Conservation (phyloP, 2,888 invertebrate species). For the Cheiracanthium punctorium region DNA sequence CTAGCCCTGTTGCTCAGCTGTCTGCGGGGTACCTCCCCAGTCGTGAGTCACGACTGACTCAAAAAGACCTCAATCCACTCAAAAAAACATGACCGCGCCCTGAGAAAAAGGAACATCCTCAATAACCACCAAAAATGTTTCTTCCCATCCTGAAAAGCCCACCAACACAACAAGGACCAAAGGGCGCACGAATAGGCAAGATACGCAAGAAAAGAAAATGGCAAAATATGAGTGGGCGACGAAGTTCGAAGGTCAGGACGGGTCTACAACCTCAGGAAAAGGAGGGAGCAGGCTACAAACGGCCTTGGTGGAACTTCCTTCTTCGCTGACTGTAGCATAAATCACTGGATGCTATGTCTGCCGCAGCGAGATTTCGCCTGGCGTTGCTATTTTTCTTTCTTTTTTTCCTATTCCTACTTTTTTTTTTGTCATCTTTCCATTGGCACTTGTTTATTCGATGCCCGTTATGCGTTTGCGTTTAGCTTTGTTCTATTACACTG, state of each 20-base stretch:
- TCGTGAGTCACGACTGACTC: constrained; percentile 64
- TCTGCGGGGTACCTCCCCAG: constrained; percentile 38
- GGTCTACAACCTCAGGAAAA: constrained; percentile 62
- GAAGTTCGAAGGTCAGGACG: constrained; percentile 65
- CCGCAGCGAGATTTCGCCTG: constrained; percentile 11
- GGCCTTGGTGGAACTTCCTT: constrained; percentile 65
- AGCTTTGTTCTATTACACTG: constrained; percentile 54
- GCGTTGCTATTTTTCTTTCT: constrained; percentile 2
- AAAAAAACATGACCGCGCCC: constrained; percentile 51
- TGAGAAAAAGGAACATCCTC: constrained; percentile 46
- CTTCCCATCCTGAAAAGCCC: constrained; percentile 33
- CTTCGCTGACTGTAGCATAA: constrained; percentile 47
- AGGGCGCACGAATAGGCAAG: constrained; percentile 58
- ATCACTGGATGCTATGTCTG: constrained; percentile 64
- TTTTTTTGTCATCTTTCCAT: constrained; percentile 17
- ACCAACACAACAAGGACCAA: constrained; percentile 32
- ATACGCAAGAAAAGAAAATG: constrained; percentile 21
- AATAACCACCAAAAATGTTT: constrained; percentile 18
- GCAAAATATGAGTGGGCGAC: constrained; percentile 56
- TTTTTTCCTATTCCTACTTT: background rate
- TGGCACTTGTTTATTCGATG: constrained; percentile 52
- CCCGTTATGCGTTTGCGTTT: constrained; percentile 31
- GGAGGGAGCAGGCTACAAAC: constrained; percentile 23
- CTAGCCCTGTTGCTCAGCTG: constrained; percentile 15
- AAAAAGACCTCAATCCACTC: constrained; percentile 27